Evolutionary conservation across 2,797 vertebrate genomes (phyloP).

Genomic region (Sebastes ruberrimus): DNA sequence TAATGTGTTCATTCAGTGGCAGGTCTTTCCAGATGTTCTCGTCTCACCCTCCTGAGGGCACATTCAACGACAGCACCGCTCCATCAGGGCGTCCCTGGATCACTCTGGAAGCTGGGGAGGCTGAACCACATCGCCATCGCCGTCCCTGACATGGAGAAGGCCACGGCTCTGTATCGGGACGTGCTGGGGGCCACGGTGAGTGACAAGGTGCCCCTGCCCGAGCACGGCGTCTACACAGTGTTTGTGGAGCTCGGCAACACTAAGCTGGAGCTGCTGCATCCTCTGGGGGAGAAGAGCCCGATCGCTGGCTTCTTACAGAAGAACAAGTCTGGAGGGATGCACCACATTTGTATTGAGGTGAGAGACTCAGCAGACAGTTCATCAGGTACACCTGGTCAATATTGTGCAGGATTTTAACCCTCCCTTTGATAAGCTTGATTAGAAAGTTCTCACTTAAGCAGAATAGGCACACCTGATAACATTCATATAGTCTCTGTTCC

Average conservation of each 20-base stretch:
- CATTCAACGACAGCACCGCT: constrained; percentile 66
- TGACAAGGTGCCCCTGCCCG: constrained; percentile 85
- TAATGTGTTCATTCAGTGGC: constrained; percentile 50
- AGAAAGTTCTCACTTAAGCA: neutral
- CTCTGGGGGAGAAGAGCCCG: constrained; percentile 92
- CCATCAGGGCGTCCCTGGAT: constrained; percentile 64
- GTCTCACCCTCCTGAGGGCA: constrained; percentile 35
- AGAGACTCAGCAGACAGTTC: neutral
- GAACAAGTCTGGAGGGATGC: constrained; percentile 95
- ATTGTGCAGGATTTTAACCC: neutral
- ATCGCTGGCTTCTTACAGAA: constrained; percentile 92
- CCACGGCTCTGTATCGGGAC: constrained; percentile 88
- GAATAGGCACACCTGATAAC: neutral
- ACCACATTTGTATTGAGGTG: constrained; percentile 98
- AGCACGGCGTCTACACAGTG: constrained; percentile 94
- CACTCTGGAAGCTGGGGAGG: constrained; percentile 91
- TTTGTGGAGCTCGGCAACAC: constrained; percentile 97
- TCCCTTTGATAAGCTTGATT: neutral
- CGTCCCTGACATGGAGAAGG: constrained; percentile 91
- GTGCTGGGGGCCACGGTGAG: constrained; percentile 92
- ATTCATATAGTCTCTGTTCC: neutral
- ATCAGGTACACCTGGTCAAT: neutral
- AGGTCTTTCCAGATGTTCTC: constrained; percentile 79
- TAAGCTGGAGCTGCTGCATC: constrained; percentile 95
- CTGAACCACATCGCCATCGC: constrained; percentile 95